Conservation (phyloP, 2,113 vertebrate genomes). For the Mastomys natalensis region DNA sequence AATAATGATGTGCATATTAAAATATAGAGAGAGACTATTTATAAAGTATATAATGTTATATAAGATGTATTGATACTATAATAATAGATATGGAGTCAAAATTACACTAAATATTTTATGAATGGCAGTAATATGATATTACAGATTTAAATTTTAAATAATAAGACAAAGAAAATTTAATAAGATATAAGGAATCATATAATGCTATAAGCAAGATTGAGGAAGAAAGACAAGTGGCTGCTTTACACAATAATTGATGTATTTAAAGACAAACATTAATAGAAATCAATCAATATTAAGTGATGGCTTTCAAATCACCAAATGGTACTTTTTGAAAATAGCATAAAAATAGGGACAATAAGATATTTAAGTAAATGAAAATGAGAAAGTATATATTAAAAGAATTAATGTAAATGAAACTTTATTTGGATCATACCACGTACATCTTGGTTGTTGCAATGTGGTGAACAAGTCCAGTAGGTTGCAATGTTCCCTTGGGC, state of each 20-base stretch:
- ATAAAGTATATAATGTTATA: neutral
- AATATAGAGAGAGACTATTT: neutral
- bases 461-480: neutral
- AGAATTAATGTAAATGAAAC: neutral
- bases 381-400: neutral
- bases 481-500: neutral
- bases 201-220: neutral
- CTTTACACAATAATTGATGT: neutral
- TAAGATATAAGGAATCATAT: neutral
- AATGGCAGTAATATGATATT: neutral
- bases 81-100: neutral
- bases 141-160: slow-evolving; percentile 4
- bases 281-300: neutral
- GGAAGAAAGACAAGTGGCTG: neutral
- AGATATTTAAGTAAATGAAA: neutral
- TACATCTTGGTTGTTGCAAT: neutral
- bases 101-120: neutral
- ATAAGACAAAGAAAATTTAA: neutral
- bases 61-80: neutral
- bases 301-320: neutral
- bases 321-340: slow-evolving; percentile 17
- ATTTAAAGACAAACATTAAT: neutral
- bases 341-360: neutral
- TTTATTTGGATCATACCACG: neutral
- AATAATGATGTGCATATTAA: neutral